These are phyloP conservation scores for Drosophila athabasca DNA, from an alignment of 1,140 invertebrate species.

Conservation along the genomic window DNA sequence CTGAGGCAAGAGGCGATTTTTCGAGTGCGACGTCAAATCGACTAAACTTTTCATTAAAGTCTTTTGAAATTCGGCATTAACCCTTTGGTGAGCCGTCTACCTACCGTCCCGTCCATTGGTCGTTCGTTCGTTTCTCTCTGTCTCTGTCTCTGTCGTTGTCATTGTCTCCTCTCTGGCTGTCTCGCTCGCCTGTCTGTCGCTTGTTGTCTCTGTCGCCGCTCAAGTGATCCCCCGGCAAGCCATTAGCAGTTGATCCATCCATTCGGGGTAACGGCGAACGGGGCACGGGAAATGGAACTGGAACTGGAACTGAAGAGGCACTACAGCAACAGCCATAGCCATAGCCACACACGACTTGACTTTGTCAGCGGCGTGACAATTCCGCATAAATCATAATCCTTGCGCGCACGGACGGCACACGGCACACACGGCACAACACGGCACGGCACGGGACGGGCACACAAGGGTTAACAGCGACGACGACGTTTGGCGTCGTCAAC, in stretches of 20 bases:
- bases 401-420: not conserved
- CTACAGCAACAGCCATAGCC: not conserved
- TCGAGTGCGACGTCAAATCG: slow-evolving; percentile 75
- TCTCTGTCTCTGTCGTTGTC: slow-evolving; percentile 2
- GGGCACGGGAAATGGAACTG: not conserved
- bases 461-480: slow-evolving; percentile 43
- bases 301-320: slow-evolving; percentile 25
- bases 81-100: slow-evolving; percentile 24
- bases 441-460: not conserved
- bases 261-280: not conserved
- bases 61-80: slow-evolving; percentile 37
- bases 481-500: slow-evolving; percentile 47
- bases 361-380: slow-evolving; percentile 58
- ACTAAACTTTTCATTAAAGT: slow-evolving; percentile 63
- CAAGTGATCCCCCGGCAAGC: slow-evolving; percentile 27
- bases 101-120: too few species aligned
- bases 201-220: slow-evolving; percentile 22
- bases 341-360: slow-evolving; percentile 31
- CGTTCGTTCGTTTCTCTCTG: not conserved
- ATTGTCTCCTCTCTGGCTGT: not conserved
- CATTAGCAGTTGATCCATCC: slow-evolving; percentile 53
- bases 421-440: not conserved
- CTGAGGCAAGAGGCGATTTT: slow-evolving; percentile 51
- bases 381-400: slow-evolving; percentile 53
- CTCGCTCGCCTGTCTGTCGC: slow-evolving; percentile 1